A percentile compares a stretch with the other conserved stretches of the same genome.
phyloP scores from a whole-genome alignment of 2,888 invertebrate genomes.

The Metopia argyrocephala region DNA sequence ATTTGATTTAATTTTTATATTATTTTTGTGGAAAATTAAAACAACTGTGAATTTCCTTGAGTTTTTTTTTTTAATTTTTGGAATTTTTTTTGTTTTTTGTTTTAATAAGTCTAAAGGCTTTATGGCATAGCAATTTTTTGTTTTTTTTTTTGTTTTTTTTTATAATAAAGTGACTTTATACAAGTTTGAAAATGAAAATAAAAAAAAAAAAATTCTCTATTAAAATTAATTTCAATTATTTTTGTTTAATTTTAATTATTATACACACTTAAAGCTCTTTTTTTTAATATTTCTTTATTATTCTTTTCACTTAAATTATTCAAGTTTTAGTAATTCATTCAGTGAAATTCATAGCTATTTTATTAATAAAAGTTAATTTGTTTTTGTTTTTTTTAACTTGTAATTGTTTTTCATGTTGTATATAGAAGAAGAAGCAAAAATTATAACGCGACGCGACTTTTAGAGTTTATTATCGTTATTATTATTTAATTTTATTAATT shows the following conservation, averaged over 20 bases:
- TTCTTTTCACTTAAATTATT: conserved; percentile 33
- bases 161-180: conserved; percentile 49
- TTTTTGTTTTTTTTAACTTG: conserved; percentile 20
- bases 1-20: too few relatives aligned
- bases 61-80: conserved; percentile 40
- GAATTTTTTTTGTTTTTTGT: conserved; percentile 26
- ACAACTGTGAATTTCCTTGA: conserved; percentile 64
- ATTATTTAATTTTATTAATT: conserved; percentile 61
- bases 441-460: conserved; percentile 60
- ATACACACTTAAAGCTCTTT: conserved; percentile 66
- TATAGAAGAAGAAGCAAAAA: conserved; percentile 65
- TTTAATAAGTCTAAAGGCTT: conserved; percentile 57
- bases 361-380: conserved; percentile 63
- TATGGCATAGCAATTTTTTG: conserved; percentile 56
- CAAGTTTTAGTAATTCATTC: conserved; percentile 24
- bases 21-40: conserved; percentile 51
- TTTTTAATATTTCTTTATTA: too few relatives aligned
- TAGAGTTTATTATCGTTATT: conserved; percentile 46
- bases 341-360: conserved; percentile 69
- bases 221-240: conserved; percentile 57
- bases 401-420: conserved; percentile 63
- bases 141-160: too few relatives aligned
- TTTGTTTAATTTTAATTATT: conserved; percentile 49
- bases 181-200: conserved; percentile 47
- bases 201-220: conserved; percentile 9